phyloP scores from a whole-genome alignment of 1,140 invertebrate genomes.

The Danaus melanippus region DNA sequence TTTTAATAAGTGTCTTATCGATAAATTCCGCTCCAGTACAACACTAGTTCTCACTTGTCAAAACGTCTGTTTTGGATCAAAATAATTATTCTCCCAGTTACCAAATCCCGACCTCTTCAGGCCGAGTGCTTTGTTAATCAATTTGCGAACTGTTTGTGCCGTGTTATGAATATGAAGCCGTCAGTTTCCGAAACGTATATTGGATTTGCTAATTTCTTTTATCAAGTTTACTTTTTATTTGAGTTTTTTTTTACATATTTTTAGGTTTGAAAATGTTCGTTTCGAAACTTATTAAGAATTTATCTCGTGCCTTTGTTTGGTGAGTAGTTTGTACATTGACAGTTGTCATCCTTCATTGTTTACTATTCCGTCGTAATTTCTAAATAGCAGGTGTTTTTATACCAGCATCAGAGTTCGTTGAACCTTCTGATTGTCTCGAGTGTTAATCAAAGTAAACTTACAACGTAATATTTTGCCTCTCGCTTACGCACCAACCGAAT shows the following conservation, averaged over 20 bases:
- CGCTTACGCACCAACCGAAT: slow-evolving; percentile 27
- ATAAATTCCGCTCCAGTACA: slow-evolving; percentile 6
- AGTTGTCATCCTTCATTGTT: slow-evolving; percentile 10
- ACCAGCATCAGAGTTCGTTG: slow-evolving; percentile 10
- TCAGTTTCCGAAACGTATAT: slow-evolving; percentile 24
- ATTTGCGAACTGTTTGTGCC: slow-evolving; percentile 37
- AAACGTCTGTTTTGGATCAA: slow-evolving; percentile 38
- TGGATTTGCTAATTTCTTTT: slow-evolving; percentile 21
- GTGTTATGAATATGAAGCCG: slow-evolving; percentile 31
- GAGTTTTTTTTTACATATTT: not conserved
- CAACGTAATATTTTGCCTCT: slow-evolving; percentile 28
- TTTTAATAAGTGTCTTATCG: slow-evolving; percentile 7
- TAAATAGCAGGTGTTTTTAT: slow-evolving; percentile 18
- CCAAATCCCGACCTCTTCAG: slow-evolving; percentile 40
- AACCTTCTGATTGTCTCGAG: slow-evolving; percentile 23
- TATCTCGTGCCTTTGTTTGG: no score
- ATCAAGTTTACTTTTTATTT: slow-evolving; percentile 12
- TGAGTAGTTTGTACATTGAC: not conserved
- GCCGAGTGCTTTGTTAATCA: slow-evolving; percentile 47
- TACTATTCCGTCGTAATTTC: slow-evolving; percentile 15
- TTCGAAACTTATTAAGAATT: not conserved
- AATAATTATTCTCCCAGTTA: slow-evolving; percentile 58
- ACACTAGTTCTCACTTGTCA: slow-evolving; percentile 27
- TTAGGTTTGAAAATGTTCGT: not conserved
- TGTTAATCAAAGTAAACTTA: slow-evolving; percentile 46